Conservation (phyloP, 2,888 invertebrate genomes). For the Thyatira batis region DNA sequence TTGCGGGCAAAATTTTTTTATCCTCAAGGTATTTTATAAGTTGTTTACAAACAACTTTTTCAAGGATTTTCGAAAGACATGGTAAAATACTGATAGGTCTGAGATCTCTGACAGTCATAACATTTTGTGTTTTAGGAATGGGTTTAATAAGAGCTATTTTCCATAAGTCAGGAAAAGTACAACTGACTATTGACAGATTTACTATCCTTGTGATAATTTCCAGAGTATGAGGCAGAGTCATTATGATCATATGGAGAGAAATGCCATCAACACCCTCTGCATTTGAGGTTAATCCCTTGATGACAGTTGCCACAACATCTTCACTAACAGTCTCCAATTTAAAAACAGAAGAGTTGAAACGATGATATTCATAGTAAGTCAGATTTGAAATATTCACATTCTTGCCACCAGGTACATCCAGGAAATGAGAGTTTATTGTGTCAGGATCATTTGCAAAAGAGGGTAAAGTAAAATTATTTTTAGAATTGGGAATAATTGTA, state of each 20-base stretch:
- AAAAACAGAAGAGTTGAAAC: conserved; percentile 2
- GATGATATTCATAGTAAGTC: background rate
- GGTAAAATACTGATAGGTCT: conserved; percentile 19
- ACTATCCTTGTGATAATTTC: background rate
- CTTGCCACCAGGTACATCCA: background rate
- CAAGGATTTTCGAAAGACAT: conserved; percentile 10
- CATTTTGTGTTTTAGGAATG: conserved; percentile 2
- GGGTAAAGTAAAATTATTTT: background rate
- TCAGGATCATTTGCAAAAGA: background rate
- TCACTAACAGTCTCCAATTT: conserved; percentile 4
- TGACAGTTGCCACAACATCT: background rate
- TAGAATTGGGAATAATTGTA: background rate
- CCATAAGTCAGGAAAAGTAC: background rate
- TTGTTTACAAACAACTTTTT: conserved; percentile 9
- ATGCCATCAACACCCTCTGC: background rate
- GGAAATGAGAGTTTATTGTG: background rate
- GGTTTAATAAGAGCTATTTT: conserved; percentile 1
- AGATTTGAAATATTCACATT: background rate
- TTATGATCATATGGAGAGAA: background rate
- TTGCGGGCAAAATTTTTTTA: conserved; percentile 10
- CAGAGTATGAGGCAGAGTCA: background rate
- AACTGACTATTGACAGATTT: background rate
- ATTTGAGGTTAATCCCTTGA: too few relatives aligned
- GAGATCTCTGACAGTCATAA: conserved; percentile 3
- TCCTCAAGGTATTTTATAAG: conserved; percentile 6